These are phyloP conservation scores for Electrona antarctica DNA, from an alignment of 2,113 vertebrate genomes.

Conservation along the genomic window DNA sequence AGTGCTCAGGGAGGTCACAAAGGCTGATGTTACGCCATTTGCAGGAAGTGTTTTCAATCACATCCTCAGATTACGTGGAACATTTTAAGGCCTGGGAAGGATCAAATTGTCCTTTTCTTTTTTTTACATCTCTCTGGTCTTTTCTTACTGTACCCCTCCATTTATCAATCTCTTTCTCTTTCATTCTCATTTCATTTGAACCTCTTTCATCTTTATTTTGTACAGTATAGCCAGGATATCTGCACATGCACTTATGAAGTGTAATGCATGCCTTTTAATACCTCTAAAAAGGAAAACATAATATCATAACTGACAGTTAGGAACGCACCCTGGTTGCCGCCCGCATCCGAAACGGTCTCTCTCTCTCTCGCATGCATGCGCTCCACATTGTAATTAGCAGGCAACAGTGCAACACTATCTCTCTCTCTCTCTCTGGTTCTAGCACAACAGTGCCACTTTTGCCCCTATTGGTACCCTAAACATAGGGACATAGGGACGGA, in stretches of 20 bases:
- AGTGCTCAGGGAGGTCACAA: constrained; percentile 56
- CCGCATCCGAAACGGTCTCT: background rate
- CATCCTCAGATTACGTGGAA: constrained; percentile 51
- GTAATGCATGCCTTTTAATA: too few species aligned
- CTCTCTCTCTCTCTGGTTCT: background rate
- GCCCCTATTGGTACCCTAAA: too few species aligned
- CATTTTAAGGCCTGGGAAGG: constrained; percentile 14
- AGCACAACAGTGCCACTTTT: too few species aligned
- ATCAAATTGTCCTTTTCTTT: constrained; percentile 28
- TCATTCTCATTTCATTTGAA: background rate
- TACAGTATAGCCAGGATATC: too few species aligned
- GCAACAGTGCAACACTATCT: background rate
- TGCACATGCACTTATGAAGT: too few species aligned
- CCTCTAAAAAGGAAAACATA: too few species aligned
- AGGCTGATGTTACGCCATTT: constrained; percentile 55
- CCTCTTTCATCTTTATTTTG: background rate
- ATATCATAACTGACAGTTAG: too few species aligned
- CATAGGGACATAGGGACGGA: too few species aligned
- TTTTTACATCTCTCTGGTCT: background rate
- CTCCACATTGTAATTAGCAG: too few species aligned
- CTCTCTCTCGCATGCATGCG: background rate
- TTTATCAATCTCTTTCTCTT: background rate
- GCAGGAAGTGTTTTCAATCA: constrained; percentile 50
- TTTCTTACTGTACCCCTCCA: constrained; percentile 22
- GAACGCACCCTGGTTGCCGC: too few species aligned